These are phyloP conservation scores for Prionchulus punctatus DNA, from an alignment of 2,888 invertebrate species.

Conservation along the genomic window DNA sequence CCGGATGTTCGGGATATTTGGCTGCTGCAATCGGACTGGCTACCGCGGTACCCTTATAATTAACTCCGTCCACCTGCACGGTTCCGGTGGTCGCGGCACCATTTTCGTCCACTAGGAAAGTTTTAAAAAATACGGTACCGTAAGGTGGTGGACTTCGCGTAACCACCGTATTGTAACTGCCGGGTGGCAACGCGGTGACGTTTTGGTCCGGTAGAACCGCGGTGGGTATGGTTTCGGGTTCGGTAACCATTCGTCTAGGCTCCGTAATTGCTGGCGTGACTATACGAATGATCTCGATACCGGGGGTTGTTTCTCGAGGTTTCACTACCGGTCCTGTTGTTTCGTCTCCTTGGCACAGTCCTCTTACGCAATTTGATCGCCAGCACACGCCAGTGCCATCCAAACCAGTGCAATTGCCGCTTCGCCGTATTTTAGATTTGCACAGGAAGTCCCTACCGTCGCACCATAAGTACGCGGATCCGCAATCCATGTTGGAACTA, in stretches of 20 bases:
- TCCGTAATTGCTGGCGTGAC: no score
- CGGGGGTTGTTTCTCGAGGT: no score
- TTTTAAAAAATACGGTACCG: neutral
- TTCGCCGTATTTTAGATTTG: neutral
- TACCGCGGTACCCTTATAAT: neutral
- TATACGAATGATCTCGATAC: no score
- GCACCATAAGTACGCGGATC: constrained; percentile 22
- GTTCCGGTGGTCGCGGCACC: neutral
- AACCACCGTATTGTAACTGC: no score
- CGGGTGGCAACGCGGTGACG: no score
- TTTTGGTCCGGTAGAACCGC: no score
- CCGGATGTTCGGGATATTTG: neutral
- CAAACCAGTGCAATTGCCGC: neutral
- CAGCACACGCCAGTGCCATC: neutral
- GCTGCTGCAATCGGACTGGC: neutral
- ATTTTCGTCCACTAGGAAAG: neutral
- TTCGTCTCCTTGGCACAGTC: no score
- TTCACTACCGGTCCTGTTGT: no score
- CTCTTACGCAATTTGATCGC: neutral
- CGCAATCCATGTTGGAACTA: neutral
- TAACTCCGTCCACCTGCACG: neutral
- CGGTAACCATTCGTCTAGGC: no score
- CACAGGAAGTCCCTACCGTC: constrained; percentile 11
- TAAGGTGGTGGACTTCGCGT: no score
- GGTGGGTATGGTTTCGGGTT: no score